Evolutionary conservation across 2,797 vertebrate genomes (phyloP).

Genomic region (Carduelis carduelis): DNA sequence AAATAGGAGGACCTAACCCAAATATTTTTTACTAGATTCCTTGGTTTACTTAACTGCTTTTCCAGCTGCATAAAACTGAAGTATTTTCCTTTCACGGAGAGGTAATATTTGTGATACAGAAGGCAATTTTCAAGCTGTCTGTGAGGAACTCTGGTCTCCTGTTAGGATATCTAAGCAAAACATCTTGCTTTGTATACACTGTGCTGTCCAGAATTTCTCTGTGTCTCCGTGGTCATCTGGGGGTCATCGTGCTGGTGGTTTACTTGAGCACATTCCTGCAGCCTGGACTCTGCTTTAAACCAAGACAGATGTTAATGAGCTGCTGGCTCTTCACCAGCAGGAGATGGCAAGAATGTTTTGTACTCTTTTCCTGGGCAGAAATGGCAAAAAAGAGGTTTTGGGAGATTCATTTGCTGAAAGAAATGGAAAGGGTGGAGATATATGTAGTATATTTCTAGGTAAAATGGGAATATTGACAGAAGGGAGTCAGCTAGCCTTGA

Average conservation of each 20-base stretch:
- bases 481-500: neutral
- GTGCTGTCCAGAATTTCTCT: neutral
- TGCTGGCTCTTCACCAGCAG: neutral
- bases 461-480: neutral
- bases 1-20: neutral
- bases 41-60: neutral
- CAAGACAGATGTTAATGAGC: constrained; percentile 30
- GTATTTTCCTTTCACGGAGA: neutral
- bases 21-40: neutral
- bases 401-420: neutral
- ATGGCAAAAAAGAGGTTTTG: neutral
- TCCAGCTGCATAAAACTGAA: constrained; percentile 3
- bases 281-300: neutral
- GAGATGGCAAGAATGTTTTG: neutral
- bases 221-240: neutral
- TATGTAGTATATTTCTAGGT: neutral
- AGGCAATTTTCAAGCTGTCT: constrained; percentile 25
- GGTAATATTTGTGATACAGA: constrained; percentile 24
- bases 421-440: neutral
- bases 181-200: neutral
- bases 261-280: constrained; percentile 11
- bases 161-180: constrained; percentile 19
- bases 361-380: neutral
- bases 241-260: neutral
- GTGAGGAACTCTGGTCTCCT: neutral